These are phyloP conservation scores for Australoheros facetus DNA, from an alignment of 2,797 vertebrate species.

Conservation along the genomic window DNA sequence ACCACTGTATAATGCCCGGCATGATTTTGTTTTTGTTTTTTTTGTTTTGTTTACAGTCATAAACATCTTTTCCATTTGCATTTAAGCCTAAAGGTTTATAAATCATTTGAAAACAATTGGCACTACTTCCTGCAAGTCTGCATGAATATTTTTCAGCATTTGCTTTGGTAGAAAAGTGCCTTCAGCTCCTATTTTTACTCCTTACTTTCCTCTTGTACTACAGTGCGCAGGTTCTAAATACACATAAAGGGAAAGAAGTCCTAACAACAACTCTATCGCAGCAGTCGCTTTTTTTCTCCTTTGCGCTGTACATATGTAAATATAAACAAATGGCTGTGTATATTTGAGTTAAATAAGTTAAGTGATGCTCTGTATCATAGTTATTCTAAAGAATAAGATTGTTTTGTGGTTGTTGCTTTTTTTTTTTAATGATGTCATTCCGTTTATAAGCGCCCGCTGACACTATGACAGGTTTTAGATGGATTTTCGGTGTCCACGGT, in stretches of 20 bases:
- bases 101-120: constrained; percentile 58
- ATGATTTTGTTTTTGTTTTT: constrained; percentile 40
- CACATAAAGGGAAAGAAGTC: constrained; percentile 68
- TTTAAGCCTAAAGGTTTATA: constrained; percentile 21
- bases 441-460: constrained; percentile 81
- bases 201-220: constrained; percentile 41
- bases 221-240: constrained; percentile 66
- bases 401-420: constrained; percentile 27
- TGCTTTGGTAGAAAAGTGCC: constrained; percentile 89
- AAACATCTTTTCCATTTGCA: constrained; percentile 39
- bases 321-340: constrained; percentile 93
- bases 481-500: constrained; percentile 40
- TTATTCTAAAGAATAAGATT: constrained; percentile 67
- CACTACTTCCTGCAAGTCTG: constrained; percentile 65
- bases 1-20: constrained; percentile 44
- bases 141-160: constrained; percentile 79
- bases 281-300: constrained; percentile 71
- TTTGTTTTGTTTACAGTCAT: constrained; percentile 67
- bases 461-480: constrained; percentile 40
- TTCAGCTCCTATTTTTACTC: constrained; percentile 76
- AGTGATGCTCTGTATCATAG: constrained; percentile 83
- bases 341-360: constrained; percentile 98
- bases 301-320: constrained; percentile 94
- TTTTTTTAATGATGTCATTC: constrained; percentile 84
- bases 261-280: constrained; percentile 63